Evolutionary conservation across 2,113 vertebrate species (phyloP).

Genomic region (Campylomormyrus numenius): DNA sequence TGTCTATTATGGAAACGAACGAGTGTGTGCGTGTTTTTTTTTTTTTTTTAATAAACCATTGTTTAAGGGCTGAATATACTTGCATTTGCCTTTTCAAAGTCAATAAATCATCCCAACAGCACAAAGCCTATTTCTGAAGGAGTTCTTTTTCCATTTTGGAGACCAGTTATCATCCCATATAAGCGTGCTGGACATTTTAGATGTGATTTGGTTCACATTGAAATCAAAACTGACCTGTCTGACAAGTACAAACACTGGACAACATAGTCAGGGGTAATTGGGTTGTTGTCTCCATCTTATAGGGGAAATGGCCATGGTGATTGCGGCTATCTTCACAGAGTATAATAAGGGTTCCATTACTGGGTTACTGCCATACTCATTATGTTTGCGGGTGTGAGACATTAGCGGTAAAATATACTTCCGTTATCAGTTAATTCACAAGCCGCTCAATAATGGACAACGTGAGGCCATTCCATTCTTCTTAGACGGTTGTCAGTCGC

Average conservation of each 20-base stretch:
- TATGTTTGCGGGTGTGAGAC: not conserved
- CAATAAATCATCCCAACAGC: not conserved
- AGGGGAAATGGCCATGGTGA: not conserved
- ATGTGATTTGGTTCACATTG: not conserved
- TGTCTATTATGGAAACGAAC: slow-evolving; percentile 6
- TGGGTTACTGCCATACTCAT: not conserved
- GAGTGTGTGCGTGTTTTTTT: not conserved
- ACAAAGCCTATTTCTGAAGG: not conserved
- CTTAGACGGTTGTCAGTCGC: not conserved
- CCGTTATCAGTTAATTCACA: not conserved
- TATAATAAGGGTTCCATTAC: not conserved
- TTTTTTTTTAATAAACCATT: not conserved
- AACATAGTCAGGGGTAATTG: not conserved
- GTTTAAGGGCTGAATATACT: not conserved
- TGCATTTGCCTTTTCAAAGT: not conserved
- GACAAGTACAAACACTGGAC: not conserved
- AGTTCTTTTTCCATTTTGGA: not conserved
- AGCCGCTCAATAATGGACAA: not conserved
- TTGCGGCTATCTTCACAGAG: not conserved
- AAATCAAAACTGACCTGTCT: not conserved
- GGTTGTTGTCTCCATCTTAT: not conserved
- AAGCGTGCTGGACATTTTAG: not conserved
- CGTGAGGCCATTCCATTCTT: not conserved
- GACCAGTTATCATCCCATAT: not conserved
- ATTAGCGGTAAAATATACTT: not conserved